Conservation (phyloP, 1,140 invertebrate species). For the Hyles vespertilio region DNA sequence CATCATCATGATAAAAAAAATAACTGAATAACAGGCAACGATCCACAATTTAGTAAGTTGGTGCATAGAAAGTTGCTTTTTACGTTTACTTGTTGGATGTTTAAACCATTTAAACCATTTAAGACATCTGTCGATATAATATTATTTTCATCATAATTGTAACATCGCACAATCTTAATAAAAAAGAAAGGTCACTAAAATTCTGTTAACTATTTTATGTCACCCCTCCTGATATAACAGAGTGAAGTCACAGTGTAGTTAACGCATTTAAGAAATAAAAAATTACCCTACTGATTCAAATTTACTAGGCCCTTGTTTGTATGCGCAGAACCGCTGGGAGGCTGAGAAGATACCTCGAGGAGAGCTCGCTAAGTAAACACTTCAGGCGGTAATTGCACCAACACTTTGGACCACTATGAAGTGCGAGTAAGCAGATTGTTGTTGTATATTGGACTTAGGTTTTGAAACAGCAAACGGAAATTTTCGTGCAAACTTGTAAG, state of each 20-base stretch:
- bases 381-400: conserved; percentile 8
- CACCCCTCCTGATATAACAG: background rate
- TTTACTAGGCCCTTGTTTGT: conserved; percentile 1
- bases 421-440: conserved; percentile 7
- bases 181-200: no score
- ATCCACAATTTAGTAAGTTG: background rate
- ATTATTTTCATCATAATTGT: background rate
- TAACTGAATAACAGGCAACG: background rate
- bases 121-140: background rate
- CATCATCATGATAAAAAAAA: no score
- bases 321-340: background rate
- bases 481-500: no score
- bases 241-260: no score
- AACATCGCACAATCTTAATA: no score
- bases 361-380: conserved; percentile 11
- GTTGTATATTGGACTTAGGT: background rate
- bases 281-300: background rate
- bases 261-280: background rate
- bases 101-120: no score
- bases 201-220: background rate
- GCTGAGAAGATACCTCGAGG: conserved; percentile 6
- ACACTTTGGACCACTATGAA: conserved; percentile 9
- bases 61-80: no score
- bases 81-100: background rate
- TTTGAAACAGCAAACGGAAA: no score